A percentile compares a stretch with the other conserved stretches of the same genome.
These are phyloP conservation scores for Coregonus clupeaformis DNA, from an alignment of 2,113 vertebrate genomes.

Conservation along the genomic window DNA sequence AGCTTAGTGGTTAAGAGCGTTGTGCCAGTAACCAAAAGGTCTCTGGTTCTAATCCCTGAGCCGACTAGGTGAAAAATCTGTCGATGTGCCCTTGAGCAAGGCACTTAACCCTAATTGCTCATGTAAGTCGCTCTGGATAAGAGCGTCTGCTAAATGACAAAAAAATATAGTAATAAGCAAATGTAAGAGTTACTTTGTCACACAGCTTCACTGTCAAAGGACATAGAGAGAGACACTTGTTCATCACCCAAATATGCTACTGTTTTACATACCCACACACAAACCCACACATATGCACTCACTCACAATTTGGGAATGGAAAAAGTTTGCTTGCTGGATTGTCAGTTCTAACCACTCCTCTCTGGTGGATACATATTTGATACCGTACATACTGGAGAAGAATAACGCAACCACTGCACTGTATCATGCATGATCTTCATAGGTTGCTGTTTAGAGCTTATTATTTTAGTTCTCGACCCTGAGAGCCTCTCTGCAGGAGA, in stretches of 20 bases:
- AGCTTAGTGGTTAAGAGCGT: no score
- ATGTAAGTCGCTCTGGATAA: no score
- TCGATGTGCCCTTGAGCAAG: no score
- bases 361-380: slow-evolving; percentile 52
- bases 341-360: slow-evolving; percentile 39
- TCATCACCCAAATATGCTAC: slow-evolving; percentile 58
- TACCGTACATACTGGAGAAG: slow-evolving; percentile 36
- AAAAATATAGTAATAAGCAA: no score
- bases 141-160: no score
- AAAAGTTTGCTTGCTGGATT: slow-evolving; percentile 29
- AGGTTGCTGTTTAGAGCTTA: no score
- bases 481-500: slow-evolving; percentile 30
- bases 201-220: slow-evolving; percentile 33
- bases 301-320: slow-evolving; percentile 43
- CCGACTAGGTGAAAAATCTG: no score
- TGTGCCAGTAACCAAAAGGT: no score
- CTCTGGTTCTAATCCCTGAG: no score
- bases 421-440: not conserved
- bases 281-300: not conserved
- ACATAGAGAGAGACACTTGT: slow-evolving; percentile 43
- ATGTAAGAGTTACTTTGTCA: slow-evolving; percentile 34
- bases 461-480: slow-evolving; percentile 14
- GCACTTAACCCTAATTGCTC: no score
- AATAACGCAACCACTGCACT: slow-evolving; percentile 5
- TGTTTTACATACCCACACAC: slow-evolving; percentile 25